Evolutionary conservation across 2,113 vertebrate genomes (phyloP).

Genomic region (Hippolais icterina): DNA sequence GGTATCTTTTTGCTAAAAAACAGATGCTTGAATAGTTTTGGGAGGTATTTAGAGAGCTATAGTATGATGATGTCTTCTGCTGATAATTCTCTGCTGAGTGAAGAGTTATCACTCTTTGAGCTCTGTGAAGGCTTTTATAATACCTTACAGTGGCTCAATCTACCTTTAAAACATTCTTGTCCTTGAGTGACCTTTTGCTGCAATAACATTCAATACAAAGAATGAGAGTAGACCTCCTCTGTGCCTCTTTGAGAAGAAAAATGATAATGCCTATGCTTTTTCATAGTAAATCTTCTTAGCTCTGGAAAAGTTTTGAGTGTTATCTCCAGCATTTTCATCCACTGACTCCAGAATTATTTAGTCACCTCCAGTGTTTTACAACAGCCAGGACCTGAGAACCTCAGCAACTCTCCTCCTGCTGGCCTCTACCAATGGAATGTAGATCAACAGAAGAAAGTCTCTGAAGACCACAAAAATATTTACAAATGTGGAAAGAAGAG

Average conservation of each 20-base stretch:
- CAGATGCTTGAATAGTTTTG: neutral
- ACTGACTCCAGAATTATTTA: neutral
- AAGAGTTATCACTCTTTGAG: neutral
- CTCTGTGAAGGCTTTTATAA: neutral
- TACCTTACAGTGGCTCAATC: neutral
- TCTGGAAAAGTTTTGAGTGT: neutral
- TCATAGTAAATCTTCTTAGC: neutral
- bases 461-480: neutral
- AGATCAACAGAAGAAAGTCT: neutral
- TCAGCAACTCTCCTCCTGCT: fast-evolving
- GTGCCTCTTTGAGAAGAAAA: neutral
- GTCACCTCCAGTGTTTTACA: neutral
- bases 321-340: neutral
- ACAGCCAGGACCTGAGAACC: neutral
- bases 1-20: neutral
- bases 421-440: neutral
- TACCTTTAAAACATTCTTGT: conserved; percentile 1
- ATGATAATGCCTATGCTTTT: neutral
- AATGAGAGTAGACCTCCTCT: neutral
- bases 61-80: neutral
- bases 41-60: neutral
- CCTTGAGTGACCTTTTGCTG: neutral
- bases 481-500: neutral
- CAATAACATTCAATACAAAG: neutral
- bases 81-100: neutral